phyloP scores from a whole-genome alignment of 2,797 vertebrate species.

The Lepus oiostolus region DNA sequence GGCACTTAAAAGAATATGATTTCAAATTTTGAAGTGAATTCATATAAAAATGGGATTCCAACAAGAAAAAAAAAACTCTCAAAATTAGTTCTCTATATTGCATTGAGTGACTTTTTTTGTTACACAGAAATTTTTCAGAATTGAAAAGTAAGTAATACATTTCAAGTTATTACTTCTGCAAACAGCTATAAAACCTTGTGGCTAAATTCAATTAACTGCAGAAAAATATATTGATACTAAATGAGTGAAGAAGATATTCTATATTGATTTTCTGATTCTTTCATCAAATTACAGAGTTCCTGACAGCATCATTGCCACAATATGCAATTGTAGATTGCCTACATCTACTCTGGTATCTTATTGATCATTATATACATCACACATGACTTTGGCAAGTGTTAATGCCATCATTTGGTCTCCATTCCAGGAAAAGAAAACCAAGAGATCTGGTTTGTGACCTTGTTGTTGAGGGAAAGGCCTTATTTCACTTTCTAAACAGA shows the following conservation, averaged over 20 bases:
- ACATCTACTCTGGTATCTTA: background rate
- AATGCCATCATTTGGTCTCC: background rate
- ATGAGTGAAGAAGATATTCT: background rate
- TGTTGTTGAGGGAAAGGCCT: background rate
- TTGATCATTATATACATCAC: background rate
- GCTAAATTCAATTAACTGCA: conserved; percentile 23
- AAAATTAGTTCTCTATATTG: conserved; percentile 30
- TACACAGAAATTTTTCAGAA: conserved; percentile 49
- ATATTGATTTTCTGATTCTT: conserved; percentile 28
- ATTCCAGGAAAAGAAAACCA: background rate
- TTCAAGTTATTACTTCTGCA: conserved; percentile 37
- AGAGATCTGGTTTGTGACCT: background rate
- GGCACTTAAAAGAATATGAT: conserved; percentile 89
- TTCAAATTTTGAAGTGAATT: conserved; percentile 85
- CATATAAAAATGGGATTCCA: conserved; percentile 66
- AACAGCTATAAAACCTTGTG: background rate
- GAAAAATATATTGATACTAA: conserved; percentile 47
- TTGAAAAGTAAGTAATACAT: conserved; percentile 62
- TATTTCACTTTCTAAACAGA: conserved; percentile 26
- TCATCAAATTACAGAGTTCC: conserved; percentile 29
- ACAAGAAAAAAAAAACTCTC: conserved; percentile 72
- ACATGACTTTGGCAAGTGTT: background rate
- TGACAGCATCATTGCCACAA: background rate
- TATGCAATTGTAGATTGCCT: background rate
- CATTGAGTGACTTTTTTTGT: conserved; percentile 66